These are phyloP conservation scores for Corythaixoides concolor DNA, from an alignment of 2,113 vertebrate genomes.

Conservation along the genomic window DNA sequence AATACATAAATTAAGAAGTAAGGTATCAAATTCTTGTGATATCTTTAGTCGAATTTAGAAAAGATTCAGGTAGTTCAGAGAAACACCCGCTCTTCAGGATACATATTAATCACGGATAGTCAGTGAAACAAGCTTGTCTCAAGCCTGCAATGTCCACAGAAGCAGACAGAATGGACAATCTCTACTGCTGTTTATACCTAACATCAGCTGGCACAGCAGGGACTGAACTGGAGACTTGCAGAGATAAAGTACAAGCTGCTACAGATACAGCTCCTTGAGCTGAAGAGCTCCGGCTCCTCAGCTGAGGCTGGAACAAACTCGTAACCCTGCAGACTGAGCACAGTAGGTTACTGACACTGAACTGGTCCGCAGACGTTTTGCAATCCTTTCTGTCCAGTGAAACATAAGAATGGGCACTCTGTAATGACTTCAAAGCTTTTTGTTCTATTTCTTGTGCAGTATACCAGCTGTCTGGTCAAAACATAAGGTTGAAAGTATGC, in stretches of 20 bases:
- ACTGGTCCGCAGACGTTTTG: not conserved
- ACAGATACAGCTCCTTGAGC: not conserved
- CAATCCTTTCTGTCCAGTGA: not conserved
- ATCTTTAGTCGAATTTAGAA: not conserved
- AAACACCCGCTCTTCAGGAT: not conserved
- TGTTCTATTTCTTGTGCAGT: not conserved
- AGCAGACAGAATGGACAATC: not conserved
- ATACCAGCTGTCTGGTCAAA: not conserved
- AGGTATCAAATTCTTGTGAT: not conserved
- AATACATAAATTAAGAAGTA: not conserved
- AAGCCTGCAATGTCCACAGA: not conserved
- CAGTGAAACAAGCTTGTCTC: rapidly evolving
- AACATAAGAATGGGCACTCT: not conserved
- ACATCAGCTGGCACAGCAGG: not conserved
- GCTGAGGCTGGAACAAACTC: not conserved
- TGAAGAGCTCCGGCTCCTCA: not conserved
- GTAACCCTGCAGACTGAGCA: not conserved
- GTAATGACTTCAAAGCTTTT: not conserved
- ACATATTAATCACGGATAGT: rapidly evolving
- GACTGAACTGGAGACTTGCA: not conserved
- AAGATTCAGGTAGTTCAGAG: not conserved
- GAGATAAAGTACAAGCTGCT: not conserved
- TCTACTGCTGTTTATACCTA: not conserved
- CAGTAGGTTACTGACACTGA: not conserved
- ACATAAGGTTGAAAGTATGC: not conserved